Conservation (phyloP, 2,888 invertebrate species). For the Choreutis nemorana region DNA sequence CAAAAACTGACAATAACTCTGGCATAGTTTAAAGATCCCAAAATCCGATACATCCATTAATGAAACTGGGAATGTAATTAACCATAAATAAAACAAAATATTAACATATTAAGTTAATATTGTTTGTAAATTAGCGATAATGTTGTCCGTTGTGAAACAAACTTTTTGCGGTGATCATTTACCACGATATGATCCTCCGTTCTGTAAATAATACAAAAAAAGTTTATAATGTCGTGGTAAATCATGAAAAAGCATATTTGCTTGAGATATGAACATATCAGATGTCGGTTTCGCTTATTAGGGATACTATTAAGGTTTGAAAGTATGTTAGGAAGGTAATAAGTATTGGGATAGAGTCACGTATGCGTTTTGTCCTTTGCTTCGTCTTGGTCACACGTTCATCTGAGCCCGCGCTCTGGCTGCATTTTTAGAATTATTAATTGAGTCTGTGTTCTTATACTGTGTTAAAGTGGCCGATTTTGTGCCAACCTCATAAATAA, state of each 20-base stretch:
- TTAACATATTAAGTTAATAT: conserved; percentile 4
- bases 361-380: no score
- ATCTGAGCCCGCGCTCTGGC: conserved; percentile 30
- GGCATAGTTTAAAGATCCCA: conserved; percentile 9
- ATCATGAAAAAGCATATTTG: no score
- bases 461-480: conserved; percentile 53
- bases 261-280: no score
- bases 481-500: conserved; percentile 53
- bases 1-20: conserved; percentile 13
- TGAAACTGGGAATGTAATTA: conserved; percentile 8
- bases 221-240: no score
- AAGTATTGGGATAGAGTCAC: no score
- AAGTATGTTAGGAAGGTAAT: no score
- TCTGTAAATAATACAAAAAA: no score
- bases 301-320: no score
- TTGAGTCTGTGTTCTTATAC: conserved; percentile 52
- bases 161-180: no score
- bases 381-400: conserved; percentile 37
- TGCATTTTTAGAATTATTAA: conserved; percentile 64
- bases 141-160: background rate
- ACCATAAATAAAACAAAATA: conserved; percentile 5
- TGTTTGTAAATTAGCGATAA: background rate
- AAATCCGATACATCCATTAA: conserved; percentile 12
- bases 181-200: conserved; percentile 4
- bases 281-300: no score